Base-by-base conservation (phyloP, 1,140 invertebrate species). In the Dendrolimus punctatus region DNA sequence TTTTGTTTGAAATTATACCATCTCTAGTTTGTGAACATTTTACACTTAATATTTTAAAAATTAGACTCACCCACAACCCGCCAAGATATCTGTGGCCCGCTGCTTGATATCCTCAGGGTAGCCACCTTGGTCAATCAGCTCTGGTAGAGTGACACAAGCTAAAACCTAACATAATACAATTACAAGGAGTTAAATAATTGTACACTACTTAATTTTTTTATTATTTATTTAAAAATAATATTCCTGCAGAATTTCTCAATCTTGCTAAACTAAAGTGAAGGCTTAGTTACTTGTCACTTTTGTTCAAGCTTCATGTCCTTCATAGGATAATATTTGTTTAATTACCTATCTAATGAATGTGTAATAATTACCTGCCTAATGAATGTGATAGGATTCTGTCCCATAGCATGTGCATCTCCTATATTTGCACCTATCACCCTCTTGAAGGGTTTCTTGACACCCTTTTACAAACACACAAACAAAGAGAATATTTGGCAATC, bases 361-460 rank as follows among this genome's bases (percentile, higher is more conserved):
- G 23, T 23, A 23, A 23, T 23, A 23, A 23, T 23, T 23, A 23
- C 23, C 23, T 23, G 23, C 23, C 23, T 87, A 58, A 93, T 88
- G 71, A 93, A 93, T 5, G 97, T 99, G 42, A 99, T 93, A 36
- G 98, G 98, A 47, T 89, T 86, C 83, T 99, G 98, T 10, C 97
- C 97, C 94, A 98, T 98, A 4, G 98, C 98, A 89, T 99, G 98
- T 62, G 97, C 98, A 89, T 99, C 98, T 44, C 98, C 98, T 74
- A 99, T 98, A 85, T 99, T 99, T 2, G 98, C 97, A 74, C 95
- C 95, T 66, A 99, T 97, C n/a, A 99, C 97, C 87, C 94, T 93
- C 50, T 92, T 93, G 87, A 99, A 99, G 38, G 96, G 95, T 73
- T 97, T 97, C 69, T 93, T 90, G 0, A 88, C 92, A 37, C 96